A percentile compares a stretch with the other conserved stretches of the same genome.
These are phyloP conservation scores for Madoqua kirkii DNA, from an alignment of 2,113 vertebrate species.

Conservation along the genomic window DNA sequence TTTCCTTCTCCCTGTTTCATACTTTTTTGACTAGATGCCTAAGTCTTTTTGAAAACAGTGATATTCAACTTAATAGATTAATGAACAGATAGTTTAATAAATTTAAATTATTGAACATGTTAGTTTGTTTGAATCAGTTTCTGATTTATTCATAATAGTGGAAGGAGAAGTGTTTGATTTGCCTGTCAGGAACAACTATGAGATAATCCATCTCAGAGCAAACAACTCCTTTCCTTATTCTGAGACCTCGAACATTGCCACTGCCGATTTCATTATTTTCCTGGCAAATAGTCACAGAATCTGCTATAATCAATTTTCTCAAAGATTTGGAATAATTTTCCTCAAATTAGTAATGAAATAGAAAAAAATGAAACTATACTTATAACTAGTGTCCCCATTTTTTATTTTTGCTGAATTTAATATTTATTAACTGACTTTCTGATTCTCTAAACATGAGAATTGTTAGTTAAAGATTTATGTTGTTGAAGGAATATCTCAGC, in stretches of 20 bases:
- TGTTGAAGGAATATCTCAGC: not conserved
- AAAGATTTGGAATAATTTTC: not conserved
- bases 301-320: not conserved
- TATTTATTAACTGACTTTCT: not conserved
- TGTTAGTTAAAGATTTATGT: not conserved
- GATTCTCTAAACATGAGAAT: not conserved
- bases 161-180: not conserved
- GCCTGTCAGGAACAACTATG: not conserved
- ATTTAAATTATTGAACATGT: constrained; percentile 4
- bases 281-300: not conserved
- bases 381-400: not conserved
- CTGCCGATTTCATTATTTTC: not conserved
- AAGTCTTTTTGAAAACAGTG: not conserved
- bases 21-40: not conserved
- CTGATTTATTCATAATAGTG: not conserved
- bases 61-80: not conserved
- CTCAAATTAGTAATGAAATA: not conserved
- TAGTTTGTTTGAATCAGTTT: not conserved
- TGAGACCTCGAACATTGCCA: not conserved
- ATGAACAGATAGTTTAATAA: not conserved
- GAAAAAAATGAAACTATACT: not conserved
- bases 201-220: constrained; percentile 11
- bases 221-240: not conserved
- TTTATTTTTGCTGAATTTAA: not conserved
- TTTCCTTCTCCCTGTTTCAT: not conserved